These are phyloP conservation scores for Andinoacara biseriatus DNA, from an alignment of 2,113 vertebrate genomes.

Conservation along the genomic window DNA sequence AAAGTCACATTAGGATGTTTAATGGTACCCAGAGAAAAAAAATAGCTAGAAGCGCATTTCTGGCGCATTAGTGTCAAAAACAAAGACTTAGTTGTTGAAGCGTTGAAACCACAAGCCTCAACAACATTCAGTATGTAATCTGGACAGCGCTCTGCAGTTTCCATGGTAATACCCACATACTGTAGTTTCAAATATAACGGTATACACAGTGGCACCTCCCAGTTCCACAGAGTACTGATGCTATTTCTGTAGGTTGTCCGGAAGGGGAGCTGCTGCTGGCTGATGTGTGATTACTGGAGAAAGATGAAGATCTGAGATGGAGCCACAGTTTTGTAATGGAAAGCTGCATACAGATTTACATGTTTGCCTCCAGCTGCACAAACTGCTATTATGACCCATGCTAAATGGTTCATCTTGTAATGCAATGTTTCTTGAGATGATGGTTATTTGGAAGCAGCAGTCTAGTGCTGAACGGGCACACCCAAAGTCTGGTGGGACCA, in stretches of 20 bases:
- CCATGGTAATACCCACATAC: slow-evolving; percentile 62
- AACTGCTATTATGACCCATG: not conserved
- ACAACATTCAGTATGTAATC: slow-evolving; percentile 31
- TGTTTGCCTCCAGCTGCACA: not conserved
- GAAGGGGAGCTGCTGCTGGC: slow-evolving; percentile 2
- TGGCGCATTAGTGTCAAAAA: not conserved
- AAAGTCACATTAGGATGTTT: slow-evolving; percentile 3
- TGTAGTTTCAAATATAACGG: slow-evolving; percentile 36
- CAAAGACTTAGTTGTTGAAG: slow-evolving; percentile 25
- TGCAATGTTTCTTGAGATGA: not conserved
- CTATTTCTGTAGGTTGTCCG: slow-evolving; percentile 51
- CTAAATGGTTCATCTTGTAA: not conserved
- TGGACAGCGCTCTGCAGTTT: slow-evolving; percentile 56
- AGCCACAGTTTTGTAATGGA: slow-evolving; percentile 12
- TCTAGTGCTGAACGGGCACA: not conserved
- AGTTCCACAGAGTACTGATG: slow-evolving; percentile 35
- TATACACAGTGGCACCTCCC: slow-evolving; percentile 18
- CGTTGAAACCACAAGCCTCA: not conserved
- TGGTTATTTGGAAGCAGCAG: not conserved
- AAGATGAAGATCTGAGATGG: slow-evolving; percentile 27
- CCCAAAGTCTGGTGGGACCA: not conserved
- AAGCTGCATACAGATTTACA: not conserved
- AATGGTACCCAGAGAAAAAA: not conserved
- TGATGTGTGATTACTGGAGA: slow-evolving; percentile 1
- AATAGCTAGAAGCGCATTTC: not conserved